Percentiles rank a stretch among this genome's conserved stretches.
These are phyloP conservation scores for Papilio gigon DNA, from an alignment of 2,888 invertebrate genomes.

Conservation along the genomic window DNA sequence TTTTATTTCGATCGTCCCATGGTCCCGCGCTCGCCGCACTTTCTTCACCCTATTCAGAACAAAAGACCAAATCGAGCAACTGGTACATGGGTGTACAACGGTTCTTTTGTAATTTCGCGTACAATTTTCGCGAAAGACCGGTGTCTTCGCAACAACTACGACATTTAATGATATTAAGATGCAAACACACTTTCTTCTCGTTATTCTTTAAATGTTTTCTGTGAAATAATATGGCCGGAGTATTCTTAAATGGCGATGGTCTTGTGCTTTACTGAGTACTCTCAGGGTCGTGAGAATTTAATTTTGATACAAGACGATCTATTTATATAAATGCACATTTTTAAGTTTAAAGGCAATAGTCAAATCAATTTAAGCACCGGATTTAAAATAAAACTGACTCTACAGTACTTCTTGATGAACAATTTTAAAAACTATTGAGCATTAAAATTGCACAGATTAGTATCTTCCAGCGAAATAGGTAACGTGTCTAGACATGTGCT, in stretches of 20 bases:
- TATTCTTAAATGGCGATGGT: neutral
- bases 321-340: neutral
- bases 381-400: neutral
- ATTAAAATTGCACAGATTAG: conserved; percentile 13
- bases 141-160: conserved; percentile 43
- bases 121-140: conserved; percentile 42
- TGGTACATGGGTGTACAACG: conserved; percentile 63
- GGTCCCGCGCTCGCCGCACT: conserved; percentile 70
- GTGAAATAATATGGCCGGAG: conserved; percentile 24
- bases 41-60: conserved; percentile 57
- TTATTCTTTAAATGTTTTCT: conserved; percentile 22
- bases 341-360: neutral
- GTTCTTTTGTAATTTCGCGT: conserved; percentile 50
- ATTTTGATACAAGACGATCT: neutral
- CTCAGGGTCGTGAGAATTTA: neutral
- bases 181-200: conserved; percentile 28
- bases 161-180: conserved; percentile 35
- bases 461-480: conserved; percentile 34
- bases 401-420: neutral
- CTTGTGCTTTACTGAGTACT: neutral
- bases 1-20: conserved; percentile 57
- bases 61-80: conserved; percentile 62
- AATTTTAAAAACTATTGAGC: conserved; percentile 8
- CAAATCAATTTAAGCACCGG: neutral
- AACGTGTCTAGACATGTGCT: conserved; percentile 51